Conservation (phyloP, 2,888 invertebrate genomes). For the Xestia xanthographa region DNA sequence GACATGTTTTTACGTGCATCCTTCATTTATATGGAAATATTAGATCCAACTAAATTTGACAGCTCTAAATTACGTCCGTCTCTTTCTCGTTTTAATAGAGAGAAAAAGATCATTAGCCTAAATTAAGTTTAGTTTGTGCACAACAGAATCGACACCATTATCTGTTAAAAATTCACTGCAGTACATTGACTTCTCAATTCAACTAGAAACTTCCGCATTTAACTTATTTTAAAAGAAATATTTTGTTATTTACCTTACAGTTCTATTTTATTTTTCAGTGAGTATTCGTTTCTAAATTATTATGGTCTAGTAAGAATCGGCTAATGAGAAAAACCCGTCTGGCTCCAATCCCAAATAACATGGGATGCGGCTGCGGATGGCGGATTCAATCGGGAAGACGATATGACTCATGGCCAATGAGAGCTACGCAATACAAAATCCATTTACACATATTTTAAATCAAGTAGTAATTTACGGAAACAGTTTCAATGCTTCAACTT, state of each 20-base stretch:
- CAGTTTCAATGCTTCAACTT: neutral
- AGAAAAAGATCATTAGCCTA: no score
- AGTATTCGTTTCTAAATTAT: constrained; percentile 20
- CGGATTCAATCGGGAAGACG: neutral
- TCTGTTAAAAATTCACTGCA: neutral
- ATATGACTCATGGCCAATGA: neutral
- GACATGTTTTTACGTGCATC: no score
- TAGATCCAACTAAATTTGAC: no score
- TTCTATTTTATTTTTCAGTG: constrained; percentile 12
- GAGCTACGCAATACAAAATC: neutral
- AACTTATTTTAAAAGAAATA: neutral
- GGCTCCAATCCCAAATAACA: neutral
- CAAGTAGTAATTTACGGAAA: neutral
- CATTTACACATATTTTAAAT: neutral
- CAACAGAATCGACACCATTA: no score
- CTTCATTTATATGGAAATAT: no score
- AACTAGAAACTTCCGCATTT: neutral
- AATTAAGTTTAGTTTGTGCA: no score
- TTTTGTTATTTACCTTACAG: constrained; percentile 20
- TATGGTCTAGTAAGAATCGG: neutral
- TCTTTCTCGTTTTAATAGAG: no score
- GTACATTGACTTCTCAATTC: neutral
- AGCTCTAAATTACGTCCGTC: no score
- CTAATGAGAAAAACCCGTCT: neutral
- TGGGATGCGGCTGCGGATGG: neutral